Base-by-base conservation (phyloP, 2,888 invertebrate species). In the Amblyteles armatorius region DNA sequence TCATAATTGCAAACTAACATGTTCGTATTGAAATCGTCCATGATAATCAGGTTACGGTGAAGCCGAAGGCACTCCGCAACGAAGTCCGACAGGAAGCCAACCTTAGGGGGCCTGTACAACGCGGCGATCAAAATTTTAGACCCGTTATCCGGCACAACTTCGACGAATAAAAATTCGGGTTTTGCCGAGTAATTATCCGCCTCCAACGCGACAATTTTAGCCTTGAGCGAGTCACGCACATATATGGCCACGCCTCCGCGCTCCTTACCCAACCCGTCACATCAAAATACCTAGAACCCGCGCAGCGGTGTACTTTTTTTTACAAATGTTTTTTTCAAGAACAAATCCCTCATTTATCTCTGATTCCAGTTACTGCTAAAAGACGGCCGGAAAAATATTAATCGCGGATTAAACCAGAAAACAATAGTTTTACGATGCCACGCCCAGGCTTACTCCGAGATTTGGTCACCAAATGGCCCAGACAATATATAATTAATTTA, bases 21-120 rank as follows among this genome's bases (percentile, higher is more conserved):
- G 29, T 71, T 36, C 0, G 19, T 33, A 6, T 71, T 71, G 13
- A 71, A 19, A 71, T 71, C 71, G 1, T 36, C 71, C 33, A 71
- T 52, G 3, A 71, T 33, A 33, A 71, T 3, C 9, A 71, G 2
- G 29, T 52, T 52, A 6, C 11, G 19, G n/a, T 11, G 3, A 1
- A 36, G 13, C 19, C 9, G 29, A 3, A n/a, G 6, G 16, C 33
- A 52, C 36, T 19, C 55, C 0, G n/a, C 9, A 9, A 11, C 7
- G 3, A 55, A 71, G 3, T 13, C 29, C 16, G 3, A 2, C 6
- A 55, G 4, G 1, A 19, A 19, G 0, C 36, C 36, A 1, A 9
- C 36, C 26, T 29, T 71, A 1, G 71, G 71, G 1, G 71, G 52
- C 13, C 69, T 22, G 16, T 69, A 69, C 9, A 50, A 2, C 7